Evolutionary conservation across 1,140 invertebrate species (phyloP).

Genomic region (Drosophila prosaltans): DNA sequence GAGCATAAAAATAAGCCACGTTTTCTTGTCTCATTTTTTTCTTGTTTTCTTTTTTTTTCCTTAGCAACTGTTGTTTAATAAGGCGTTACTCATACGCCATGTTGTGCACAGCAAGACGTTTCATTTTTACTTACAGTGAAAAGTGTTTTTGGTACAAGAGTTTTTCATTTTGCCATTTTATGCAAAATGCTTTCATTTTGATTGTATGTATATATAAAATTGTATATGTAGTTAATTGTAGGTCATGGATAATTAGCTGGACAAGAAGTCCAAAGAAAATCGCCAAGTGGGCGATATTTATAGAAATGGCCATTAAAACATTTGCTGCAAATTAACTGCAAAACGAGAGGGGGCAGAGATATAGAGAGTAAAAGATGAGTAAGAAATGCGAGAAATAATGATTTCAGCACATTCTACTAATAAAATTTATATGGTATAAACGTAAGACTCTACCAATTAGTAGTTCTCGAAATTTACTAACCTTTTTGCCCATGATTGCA

Average conservation of each 20-base stretch:
- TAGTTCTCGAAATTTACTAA: background rate
- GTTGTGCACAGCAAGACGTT: conserved; percentile 47
- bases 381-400: too few relatives aligned
- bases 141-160: conserved; percentile 20
- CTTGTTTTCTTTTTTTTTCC: conserved; percentile 10
- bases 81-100: conserved; percentile 73
- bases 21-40: conserved; percentile 15
- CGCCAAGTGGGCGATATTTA: background rate
- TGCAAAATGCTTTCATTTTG: conserved; percentile 57
- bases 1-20: conserved; percentile 4
- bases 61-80: conserved; percentile 42
- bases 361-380: too few relatives aligned
- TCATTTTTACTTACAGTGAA: conserved; percentile 19
- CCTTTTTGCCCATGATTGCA: background rate
- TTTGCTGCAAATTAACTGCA: too few relatives aligned
- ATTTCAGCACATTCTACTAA: background rate
- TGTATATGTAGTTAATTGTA: conserved; percentile 3
- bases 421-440: background rate
- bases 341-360: too few relatives aligned
- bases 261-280: background rate
- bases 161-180: conserved; percentile 19
- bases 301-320: background rate
- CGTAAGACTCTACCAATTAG: background rate
- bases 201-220: conserved; percentile 20
- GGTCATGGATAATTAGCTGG: conserved; percentile 20